A percentile compares a stretch with the other conserved stretches of the same genome.
These are phyloP conservation scores for Pocillopora meandrina DNA, from an alignment of 92 coral and sea anemone genomes.

Conservation along the genomic window DNA sequence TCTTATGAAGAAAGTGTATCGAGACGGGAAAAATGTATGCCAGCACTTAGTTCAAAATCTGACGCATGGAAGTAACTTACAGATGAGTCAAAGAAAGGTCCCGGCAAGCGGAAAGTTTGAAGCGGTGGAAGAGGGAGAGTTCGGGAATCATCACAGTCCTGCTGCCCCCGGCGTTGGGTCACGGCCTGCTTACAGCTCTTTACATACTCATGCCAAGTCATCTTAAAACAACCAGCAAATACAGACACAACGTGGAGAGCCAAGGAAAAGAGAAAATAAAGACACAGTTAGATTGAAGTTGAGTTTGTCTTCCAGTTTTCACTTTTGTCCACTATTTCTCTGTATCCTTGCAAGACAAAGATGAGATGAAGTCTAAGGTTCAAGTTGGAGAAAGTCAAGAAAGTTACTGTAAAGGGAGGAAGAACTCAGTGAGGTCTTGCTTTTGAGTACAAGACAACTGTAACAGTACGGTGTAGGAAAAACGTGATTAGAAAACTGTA, in stretches of 20 bases:
- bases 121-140: slow-evolving; percentile 36
- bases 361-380: not conserved
- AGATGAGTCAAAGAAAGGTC: slow-evolving; percentile 32
- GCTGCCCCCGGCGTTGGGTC: slow-evolving; percentile 16
- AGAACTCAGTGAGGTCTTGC: no score
- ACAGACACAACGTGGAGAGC: slow-evolving; percentile 2
- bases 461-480: no score
- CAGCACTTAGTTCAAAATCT: not conserved
- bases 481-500: no score
- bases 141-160: not conserved
- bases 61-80: slow-evolving; percentile 25
- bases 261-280: not conserved
- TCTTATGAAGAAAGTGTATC: no score
- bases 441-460: not conserved
- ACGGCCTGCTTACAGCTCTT: slow-evolving; percentile 40
- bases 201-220: slow-evolving; percentile 47
- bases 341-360: not conserved
- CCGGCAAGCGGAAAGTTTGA: slow-evolving; percentile 48
- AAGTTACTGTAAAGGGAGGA: not conserved
- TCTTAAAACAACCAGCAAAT: slow-evolving; percentile 18
- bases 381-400: not conserved
- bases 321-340: not conserved
- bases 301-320: not conserved
- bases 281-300: not conserved
- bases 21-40: not conserved